These are phyloP conservation scores for Phymanthus crucifer DNA, from an alignment of 92 coral and sea anemone species.

Conservation along the genomic window DNA sequence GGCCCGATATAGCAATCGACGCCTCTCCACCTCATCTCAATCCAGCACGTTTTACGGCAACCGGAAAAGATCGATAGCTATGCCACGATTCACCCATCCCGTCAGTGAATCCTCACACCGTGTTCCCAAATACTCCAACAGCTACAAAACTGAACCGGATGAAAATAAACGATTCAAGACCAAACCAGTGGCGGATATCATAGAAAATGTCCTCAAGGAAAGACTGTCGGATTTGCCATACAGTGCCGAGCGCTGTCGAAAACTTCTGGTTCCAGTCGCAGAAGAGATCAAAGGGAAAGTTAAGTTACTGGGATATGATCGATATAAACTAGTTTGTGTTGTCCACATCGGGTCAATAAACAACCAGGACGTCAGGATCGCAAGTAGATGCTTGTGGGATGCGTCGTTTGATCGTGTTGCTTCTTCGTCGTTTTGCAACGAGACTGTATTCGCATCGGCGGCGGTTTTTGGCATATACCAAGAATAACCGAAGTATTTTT, in stretches of 20 bases:
- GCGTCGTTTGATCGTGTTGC: conserved; percentile 71
- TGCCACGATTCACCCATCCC: conserved; percentile 32
- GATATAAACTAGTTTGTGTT: conserved; percentile 88
- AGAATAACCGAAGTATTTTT: conserved; percentile 38
- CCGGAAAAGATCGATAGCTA: conserved; percentile 53
- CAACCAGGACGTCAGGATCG: conserved; percentile 78
- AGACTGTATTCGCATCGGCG: conserved; percentile 75
- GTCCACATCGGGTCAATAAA: conserved; percentile 80
- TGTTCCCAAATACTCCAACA: conserved; percentile 65
- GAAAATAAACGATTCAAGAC: conserved; percentile 61
- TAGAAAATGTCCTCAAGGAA: conserved; percentile 57
- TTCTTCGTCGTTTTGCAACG: conserved; percentile 71
- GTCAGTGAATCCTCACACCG: conserved; percentile 28
- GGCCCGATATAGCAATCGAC: conserved; percentile 44
- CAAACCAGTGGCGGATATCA: conserved; percentile 69
- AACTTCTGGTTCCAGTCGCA: conserved; percentile 61
- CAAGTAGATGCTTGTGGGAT: conserved; percentile 97
- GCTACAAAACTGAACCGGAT: conserved; percentile 76
- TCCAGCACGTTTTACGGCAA: conserved; percentile 10
- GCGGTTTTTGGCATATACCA: conserved; percentile 89
- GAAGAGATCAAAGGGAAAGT: conserved; percentile 84
- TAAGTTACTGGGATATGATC: conserved; percentile 77
- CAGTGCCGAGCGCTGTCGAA: conserved; percentile 67
- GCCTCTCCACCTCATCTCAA: conserved; percentile 52
- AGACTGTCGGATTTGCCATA: conserved; percentile 62